Conservation (phyloP, 1,140 invertebrate genomes). For the Caenorhabditis elegans region WBcel235 BX284602.5:9195501-9196000, state of each 20-base stretch:
- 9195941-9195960: neutral
- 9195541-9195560: too few species aligned
- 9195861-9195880: neutral
- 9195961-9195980: neutral
- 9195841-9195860: neutral
- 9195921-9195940: neutral
- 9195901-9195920: constrained; percentile 12
- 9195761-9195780: constrained; percentile 25
- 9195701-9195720: neutral
- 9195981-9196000: too few species aligned
- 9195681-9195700: constrained; percentile 15
- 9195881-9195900: neutral
- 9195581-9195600: too few species aligned
- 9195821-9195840: neutral
- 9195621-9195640: constrained; percentile 11
- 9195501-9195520: too few species aligned
- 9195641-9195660: neutral
- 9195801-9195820: too few species aligned
- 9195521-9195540: too few species aligned
- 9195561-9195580: too few species aligned
- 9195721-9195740: neutral
- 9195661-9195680: neutral
- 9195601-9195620: too few species aligned
- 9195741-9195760: neutral
- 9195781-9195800: neutral